Evolutionary conservation across 2,797 vertebrate species (phyloP), one percentile per base, ranked within the genome.

Genomic region (Platyrinchus mystaceus): DNA sequence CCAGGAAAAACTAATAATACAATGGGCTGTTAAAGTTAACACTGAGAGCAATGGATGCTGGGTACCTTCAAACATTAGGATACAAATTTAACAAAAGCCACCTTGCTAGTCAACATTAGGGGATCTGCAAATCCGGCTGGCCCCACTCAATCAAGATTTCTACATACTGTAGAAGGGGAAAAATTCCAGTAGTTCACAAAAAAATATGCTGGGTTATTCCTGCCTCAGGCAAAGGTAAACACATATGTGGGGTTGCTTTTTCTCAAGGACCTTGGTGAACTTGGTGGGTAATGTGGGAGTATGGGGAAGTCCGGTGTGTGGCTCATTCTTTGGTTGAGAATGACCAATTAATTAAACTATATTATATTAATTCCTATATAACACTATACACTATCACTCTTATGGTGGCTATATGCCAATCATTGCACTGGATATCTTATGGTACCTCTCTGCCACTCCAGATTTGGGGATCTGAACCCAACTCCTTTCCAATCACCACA

Each of bases 401-500:
- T 52, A 47, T 66, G 34, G 44, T 6, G 3, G 18, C 12, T 66
- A 36, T 23, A 3, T 53, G 18, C 14, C 26, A 18, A 47, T 53
- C 39, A 36, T 3, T 10, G 10, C 9, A 44, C 30, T 52, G 14
- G 18, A 8, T 6, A 44, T 17, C 14, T 52, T 1, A 0, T 34
- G 7, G 12, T 52, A 71, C 37, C 21, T 41, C 46, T 23, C 52
- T 49, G 6, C 4, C 36, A 43, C 22, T 66, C 26, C 60, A 41
- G 36, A 43, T 19, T 21, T 26, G 17, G 14, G 26, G 12, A 49
- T 58, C 32, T 75, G 36, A 58, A 32, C 21, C 10, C 11, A 22
- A 12, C 16, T 43, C 32, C 32, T 74, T 56, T 43, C 49, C 21
- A 34, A 49, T 49, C 32, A 41, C 21, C 32, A 41, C 17, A 22